Evolutionary conservation across 2,888 invertebrate genomes (phyloP).

Genomic region (Pachydiplax longipennis): DNA sequence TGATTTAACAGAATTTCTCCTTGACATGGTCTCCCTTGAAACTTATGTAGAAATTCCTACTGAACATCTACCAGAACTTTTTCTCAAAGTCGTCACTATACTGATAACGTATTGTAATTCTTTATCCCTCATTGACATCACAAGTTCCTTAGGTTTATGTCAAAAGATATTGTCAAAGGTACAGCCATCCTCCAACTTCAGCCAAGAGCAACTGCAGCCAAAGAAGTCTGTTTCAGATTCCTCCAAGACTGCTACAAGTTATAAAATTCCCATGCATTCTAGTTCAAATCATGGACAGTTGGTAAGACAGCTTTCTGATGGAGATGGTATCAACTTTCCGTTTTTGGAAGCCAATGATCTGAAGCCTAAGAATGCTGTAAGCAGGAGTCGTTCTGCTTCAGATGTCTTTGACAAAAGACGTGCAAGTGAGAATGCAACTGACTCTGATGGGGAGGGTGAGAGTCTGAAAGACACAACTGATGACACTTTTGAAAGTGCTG

Average conservation of each 20-base stretch:
- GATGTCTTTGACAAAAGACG: constrained; percentile 30
- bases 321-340: not conserved
- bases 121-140: constrained; percentile 69
- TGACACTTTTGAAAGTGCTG: constrained; percentile 41
- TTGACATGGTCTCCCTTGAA: constrained; percentile 78
- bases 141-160: constrained; percentile 71
- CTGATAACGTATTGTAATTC: constrained; percentile 66
- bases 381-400: constrained; percentile 65
- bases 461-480: constrained; percentile 32
- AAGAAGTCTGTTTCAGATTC: constrained; percentile 9
- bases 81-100: constrained; percentile 70
- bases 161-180: constrained; percentile 78
- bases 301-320: constrained; percentile 3
- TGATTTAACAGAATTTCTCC: constrained; percentile 73
- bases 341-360: not conserved
- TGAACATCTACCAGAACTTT: constrained; percentile 78
- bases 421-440: not conserved
- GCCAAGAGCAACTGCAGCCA: not conserved
- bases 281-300: not conserved
- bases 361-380: constrained; percentile 2
- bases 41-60: constrained; percentile 79
- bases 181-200: constrained; percentile 64
- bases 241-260: not conserved
- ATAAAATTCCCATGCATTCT: not conserved
- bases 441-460: constrained; percentile 14